These are phyloP conservation scores for Mormyrops boulengeri DNA, from an alignment of 2,797 vertebrate species.

Conservation along the genomic window DNA sequence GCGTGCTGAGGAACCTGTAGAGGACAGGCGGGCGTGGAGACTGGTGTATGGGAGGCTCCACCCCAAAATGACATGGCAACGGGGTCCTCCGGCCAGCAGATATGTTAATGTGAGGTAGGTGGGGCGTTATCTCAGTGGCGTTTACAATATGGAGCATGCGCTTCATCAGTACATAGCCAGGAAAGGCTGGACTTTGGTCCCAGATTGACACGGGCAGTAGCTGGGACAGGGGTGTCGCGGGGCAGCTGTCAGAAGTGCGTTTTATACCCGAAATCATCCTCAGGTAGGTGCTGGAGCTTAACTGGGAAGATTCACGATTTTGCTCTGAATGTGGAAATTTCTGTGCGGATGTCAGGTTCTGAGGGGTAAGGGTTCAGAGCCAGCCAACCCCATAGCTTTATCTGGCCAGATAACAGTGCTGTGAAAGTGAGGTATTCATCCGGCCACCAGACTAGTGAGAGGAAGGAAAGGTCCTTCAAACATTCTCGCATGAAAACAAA, in stretches of 20 bases:
- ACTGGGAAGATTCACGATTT: not conserved
- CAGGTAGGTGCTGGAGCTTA: not conserved
- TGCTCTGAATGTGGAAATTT: not conserved
- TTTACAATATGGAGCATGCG: constrained; percentile 8
- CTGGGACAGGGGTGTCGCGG: not conserved
- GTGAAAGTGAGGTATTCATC: not conserved
- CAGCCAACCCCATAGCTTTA: not conserved
- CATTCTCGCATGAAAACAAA: not conserved
- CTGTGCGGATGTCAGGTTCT: not conserved
- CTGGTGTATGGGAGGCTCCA: not conserved
- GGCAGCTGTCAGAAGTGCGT: not conserved
- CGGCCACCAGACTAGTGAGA: not conserved
- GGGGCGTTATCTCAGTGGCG: not conserved
- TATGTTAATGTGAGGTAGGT: not conserved
- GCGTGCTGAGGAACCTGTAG: not conserved
- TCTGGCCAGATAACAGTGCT: not conserved
- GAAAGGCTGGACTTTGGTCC: constrained; percentile 51
- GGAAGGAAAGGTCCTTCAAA: not conserved
- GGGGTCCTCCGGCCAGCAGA: not conserved
- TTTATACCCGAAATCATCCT: not conserved
- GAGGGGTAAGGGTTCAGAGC: not conserved
- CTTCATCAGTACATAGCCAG: constrained; percentile 30
- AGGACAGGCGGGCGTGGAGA: not conserved
- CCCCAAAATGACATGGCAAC: not conserved
- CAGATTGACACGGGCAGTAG: not conserved